phyloP scores from a whole-genome alignment of 1,140 invertebrate species.

The Lordiphosa stackelbergi region DNA sequence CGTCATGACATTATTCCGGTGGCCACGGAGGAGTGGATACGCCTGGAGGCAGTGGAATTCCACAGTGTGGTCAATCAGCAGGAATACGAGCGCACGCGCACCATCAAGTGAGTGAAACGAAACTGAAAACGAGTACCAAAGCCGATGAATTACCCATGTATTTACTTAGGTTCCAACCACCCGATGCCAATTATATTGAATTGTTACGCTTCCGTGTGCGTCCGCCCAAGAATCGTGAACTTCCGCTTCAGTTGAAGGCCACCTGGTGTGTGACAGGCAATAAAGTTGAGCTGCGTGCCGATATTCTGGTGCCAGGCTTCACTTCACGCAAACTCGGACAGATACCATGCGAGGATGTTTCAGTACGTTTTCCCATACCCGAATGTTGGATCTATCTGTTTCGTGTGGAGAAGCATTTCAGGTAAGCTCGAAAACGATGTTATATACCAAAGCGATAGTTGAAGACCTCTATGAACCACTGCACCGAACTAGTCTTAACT shows the following conservation, averaged over 20 bases:
- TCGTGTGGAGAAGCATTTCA: conserved; percentile 97
- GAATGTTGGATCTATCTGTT: conserved; percentile 99
- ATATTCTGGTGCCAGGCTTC: conserved; percentile 97
- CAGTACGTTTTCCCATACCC: conserved; percentile 97
- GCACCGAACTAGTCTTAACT: no score
- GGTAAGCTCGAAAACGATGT: conserved; percentile 78
- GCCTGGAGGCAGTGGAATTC: conserved; percentile 95
- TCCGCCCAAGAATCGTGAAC: conserved; percentile 96
- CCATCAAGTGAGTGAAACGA: conserved; percentile 85
- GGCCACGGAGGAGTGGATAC: conserved; percentile 99
- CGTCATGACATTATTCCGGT: conserved; percentile 99
- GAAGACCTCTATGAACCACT: no score
- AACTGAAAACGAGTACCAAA: not conserved
- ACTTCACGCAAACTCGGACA: conserved; percentile 95
- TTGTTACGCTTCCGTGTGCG: conserved; percentile 97
- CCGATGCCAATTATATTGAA: conserved; percentile 99
- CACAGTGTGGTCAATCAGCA: conserved; percentile 95
- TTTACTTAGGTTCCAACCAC: conserved; percentile 93
- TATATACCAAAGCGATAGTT: no score
- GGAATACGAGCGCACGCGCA: conserved; percentile 93
- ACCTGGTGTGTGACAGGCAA: conserved; percentile 90
- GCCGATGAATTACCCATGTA: not conserved
- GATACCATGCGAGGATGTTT: conserved; percentile 98
- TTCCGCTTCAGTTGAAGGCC: conserved; percentile 96
- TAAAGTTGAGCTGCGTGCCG: conserved; percentile 94